Base-by-base conservation (phyloP, 2,888 invertebrate species). In the Diaphora mendica region DNA sequence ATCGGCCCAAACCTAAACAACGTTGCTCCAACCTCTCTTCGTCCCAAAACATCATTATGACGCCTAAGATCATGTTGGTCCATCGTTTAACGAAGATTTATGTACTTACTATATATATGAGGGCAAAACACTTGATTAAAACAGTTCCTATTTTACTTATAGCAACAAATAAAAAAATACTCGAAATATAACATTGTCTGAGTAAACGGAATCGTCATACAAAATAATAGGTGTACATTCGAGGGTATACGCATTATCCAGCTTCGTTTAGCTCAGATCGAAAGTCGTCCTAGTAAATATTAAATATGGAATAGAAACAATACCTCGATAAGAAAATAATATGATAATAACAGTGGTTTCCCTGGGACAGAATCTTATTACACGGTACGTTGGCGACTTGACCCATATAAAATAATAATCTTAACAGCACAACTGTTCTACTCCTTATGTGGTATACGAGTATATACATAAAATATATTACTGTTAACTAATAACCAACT, bases 1-100 rank as follows among this genome's bases (percentile, higher is more conserved):
- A 82, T 82, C 85, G 59, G 70, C 67, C 76, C 77, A 76, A 77
- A 69, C 70, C 71, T 79, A 82, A 83, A 79, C 83, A 81, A 75
- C 76, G 70, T 78, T 79, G 76, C 64, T 70, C 71, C 44, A 70
- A 69, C 68, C 70, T 64, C 64, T 30, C 62, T 70, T 70, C 62
- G 72, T 62, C 76, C 71, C 75, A 23, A 77, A 80, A 84, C 73
- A 81, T 78, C 75, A 84, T 84, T 82, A 82, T 73, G 70, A 71
- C 66, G 26, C 64, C 69, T 68, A 72, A 81, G 80, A 78, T 76
- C 68, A 64, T 78, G 77, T 80, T 77, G 66, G 70, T 26, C 30
- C 71, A 71, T 64, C 71, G 68, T 68, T 71, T 55, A 64, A n/a
- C n/a, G 48, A 77, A 73, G 68, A 81, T 78, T 76, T 75, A 79